Conservation (phyloP, 2,113 vertebrate species). For the Myotis brandtii region DNA sequence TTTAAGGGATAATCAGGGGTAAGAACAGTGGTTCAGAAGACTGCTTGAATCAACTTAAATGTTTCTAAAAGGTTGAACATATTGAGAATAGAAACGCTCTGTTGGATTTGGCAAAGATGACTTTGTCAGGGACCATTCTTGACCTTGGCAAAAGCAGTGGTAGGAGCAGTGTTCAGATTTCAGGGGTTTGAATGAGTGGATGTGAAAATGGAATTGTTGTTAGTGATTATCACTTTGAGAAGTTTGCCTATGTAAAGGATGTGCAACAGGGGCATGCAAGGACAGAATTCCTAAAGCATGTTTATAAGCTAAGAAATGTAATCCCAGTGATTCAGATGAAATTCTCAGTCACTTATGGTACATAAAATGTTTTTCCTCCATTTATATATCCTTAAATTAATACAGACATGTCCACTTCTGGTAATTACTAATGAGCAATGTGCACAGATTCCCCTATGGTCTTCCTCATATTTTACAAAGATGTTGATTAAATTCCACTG, state of each 20-base stretch:
- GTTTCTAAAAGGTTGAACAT: background rate
- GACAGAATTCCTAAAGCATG: background rate
- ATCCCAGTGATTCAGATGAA: background rate
- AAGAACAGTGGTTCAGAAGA: background rate
- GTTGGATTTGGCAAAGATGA: background rate
- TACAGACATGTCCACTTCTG: background rate
- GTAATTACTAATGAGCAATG: background rate
- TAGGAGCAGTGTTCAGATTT: background rate
- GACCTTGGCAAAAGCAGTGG: background rate
- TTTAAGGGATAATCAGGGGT: background rate
- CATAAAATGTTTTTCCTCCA: background rate
- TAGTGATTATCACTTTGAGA: background rate
- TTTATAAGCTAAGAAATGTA: background rate
- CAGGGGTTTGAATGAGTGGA: background rate
- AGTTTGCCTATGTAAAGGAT: background rate
- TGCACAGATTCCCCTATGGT: background rate
- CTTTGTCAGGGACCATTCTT: background rate
- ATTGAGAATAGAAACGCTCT: background rate
- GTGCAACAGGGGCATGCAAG: background rate
- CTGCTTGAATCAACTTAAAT: background rate
- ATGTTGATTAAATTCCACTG: background rate
- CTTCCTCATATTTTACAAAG: constrained; percentile 6
- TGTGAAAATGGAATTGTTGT: background rate
- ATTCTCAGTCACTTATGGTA: background rate
- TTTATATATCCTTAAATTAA: background rate